Evolutionary conservation across 2,888 invertebrate species (phyloP).

Genomic region (Eulithis prunata): DNA sequence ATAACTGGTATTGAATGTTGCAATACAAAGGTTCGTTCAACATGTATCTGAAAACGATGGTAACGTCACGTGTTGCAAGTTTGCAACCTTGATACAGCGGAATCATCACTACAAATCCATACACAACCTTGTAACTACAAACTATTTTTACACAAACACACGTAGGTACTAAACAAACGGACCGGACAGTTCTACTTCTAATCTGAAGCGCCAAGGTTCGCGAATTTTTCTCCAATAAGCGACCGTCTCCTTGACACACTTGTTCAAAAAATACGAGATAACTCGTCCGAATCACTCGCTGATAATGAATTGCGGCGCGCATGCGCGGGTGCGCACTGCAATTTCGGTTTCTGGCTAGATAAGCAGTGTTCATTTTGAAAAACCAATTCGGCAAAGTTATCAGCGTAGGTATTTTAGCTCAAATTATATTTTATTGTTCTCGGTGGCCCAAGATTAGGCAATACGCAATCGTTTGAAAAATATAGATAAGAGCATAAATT

Average conservation of each 20-base stretch:
- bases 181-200: slow-evolving; percentile 74
- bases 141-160: slow-evolving; percentile 46
- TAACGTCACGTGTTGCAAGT: not conserved
- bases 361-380: not conserved
- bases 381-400: not conserved
- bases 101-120: slow-evolving; percentile 20
- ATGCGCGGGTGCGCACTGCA: slow-evolving; percentile 7
- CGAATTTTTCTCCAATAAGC: slow-evolving; percentile 76
- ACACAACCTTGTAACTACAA: slow-evolving; percentile 35
- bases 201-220: slow-evolving; percentile 72
- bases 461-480: not conserved
- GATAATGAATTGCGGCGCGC: slow-evolving; percentile 40
- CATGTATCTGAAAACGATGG: not conserved
- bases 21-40: not conserved
- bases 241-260: slow-evolving; percentile 74
- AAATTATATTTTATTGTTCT: no score
- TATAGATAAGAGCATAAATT: not conserved
- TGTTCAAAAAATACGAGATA: slow-evolving; percentile 59
- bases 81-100: slow-evolving; percentile 2
- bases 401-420: no score
- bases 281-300: slow-evolving; percentile 36
- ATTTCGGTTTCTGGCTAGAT: not conserved
- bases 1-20: no score
- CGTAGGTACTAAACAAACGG: slow-evolving; percentile 65
- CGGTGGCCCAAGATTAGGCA: not conserved